Conservation (phyloP, 2,888 invertebrate species). For the Oxytorus armatus region DNA sequence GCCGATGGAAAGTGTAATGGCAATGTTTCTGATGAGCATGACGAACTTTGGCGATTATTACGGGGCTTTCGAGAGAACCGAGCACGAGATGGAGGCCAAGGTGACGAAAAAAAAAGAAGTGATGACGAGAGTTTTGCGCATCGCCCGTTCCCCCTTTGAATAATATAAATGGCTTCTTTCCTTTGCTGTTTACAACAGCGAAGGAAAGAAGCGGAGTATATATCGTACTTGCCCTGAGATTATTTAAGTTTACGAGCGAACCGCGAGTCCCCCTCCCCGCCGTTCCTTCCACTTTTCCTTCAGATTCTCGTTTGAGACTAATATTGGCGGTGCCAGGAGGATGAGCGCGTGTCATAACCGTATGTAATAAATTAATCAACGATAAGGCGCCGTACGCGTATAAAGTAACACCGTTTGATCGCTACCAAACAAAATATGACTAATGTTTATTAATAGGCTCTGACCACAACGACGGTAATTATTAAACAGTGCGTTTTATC, state of each 20-base stretch:
- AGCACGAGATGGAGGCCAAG: constrained; percentile 95
- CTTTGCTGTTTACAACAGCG: not conserved
- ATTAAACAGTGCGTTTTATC: constrained; percentile 37
- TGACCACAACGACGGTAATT: constrained; percentile 25
- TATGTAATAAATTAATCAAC: constrained; percentile 42
- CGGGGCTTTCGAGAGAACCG: constrained; percentile 94
- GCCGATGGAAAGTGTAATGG: constrained; percentile 97
- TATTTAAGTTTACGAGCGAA: constrained; percentile 66
- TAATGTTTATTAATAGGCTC: constrained; percentile 24
- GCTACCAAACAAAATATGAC: not conserved
- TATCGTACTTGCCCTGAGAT: constrained; percentile 33
- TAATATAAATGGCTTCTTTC: constrained; percentile 43
- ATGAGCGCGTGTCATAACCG: constrained; percentile 29
- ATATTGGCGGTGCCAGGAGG: constrained; percentile 32
- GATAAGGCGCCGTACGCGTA: constrained; percentile 11
- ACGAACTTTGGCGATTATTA: constrained; percentile 98
- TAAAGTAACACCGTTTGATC: constrained; percentile 12
- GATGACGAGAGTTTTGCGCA: constrained; percentile 12
- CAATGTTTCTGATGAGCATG: constrained; percentile 99
- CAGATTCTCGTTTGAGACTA: constrained; percentile 42
- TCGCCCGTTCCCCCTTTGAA: constrained; percentile 9
- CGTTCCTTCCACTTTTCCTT: constrained; percentile 21
- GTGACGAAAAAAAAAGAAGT: constrained; percentile 84
- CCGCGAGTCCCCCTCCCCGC: not conserved
- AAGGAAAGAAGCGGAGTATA: too few relatives aligned